Evolutionary conservation across 92 coral and sea anemone species (phyloP), one percentile per base, ranked within the genome.

Genomic region (Siderastrea siderea): DNA sequence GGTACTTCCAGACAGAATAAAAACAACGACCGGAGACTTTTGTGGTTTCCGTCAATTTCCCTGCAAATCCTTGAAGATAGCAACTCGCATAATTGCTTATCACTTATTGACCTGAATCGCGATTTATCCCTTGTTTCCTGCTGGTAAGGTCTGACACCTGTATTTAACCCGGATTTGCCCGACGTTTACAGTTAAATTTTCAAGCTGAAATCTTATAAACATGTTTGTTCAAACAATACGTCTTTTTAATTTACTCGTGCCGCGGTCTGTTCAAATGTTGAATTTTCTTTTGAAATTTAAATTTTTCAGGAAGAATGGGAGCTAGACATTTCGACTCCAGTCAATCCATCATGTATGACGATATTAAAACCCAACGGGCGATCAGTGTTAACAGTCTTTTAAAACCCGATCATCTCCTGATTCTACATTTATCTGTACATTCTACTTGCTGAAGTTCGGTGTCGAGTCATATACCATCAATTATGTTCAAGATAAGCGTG

Each of bases 291-390:
- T 78, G 93, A 88, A 80, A 77, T 88, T 93, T 38, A 84, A 88
- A 84, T 75, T 79, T 72, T 63, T 74, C 94, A 93, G 96, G 90
- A 91, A 93, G 92, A 90, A 84, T 91, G 71, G 79, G 80, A 47
- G 77, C 88, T 73, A 93, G 96, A 93, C 96, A 91, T 81, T 62
- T 54, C 50, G 96, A 63, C 96, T 88, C 96, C 90, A 64, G 47
- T 51, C 50, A n/a, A 54, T 77, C 69, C 53, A 52, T 66, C 47
- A 16, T 67, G 3, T 53, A n/a, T 79, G 48, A 79, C 64, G 65
- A 43, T 26, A 15, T 62, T 19, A 13, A 26, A 74, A 2, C 7
- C 17, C 5, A 67, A 67, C 63, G 2, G 45, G 58, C 13, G 77
- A 6, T 17, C 44, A 9, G 58, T 5, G 44, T 16, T 44, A 72